Conservation (phyloP, 2,113 vertebrate genomes). For the Eurypyga helias region DNA sequence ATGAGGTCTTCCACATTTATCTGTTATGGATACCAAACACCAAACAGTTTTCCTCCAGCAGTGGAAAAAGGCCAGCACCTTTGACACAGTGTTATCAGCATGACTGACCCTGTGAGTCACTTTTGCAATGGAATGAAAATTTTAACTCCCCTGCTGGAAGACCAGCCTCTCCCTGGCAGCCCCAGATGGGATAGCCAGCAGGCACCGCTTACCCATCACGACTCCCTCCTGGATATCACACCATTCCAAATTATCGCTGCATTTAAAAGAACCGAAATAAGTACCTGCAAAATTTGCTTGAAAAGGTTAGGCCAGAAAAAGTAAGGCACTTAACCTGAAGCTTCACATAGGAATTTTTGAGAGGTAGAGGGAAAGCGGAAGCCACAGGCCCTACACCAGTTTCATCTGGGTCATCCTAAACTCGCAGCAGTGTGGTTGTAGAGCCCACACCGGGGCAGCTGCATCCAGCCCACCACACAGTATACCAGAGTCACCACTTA, state of each 20-base stretch:
- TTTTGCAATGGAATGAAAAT: background rate
- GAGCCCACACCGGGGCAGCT: rapidly evolving
- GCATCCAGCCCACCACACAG: background rate
- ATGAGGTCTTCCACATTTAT: background rate
- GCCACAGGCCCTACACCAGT: rapidly evolving
- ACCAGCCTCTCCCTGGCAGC: background rate
- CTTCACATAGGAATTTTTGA: rapidly evolving
- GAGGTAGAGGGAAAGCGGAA: background rate
- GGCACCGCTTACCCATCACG: background rate
- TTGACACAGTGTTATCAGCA: background rate
- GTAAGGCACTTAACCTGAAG: background rate
- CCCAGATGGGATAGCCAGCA: background rate
- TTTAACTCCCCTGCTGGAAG: background rate
- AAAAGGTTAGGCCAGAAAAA: background rate
- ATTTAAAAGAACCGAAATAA: background rate
- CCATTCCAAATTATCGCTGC: background rate
- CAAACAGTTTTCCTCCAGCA: background rate
- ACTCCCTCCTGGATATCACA: background rate
- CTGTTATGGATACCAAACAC: conserved; percentile 43
- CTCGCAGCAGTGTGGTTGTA: background rate
- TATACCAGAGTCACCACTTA: background rate
- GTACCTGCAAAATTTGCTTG: background rate
- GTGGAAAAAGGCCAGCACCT: background rate
- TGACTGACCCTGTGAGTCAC: background rate
- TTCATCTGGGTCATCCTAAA: background rate